Evolutionary conservation across 1,140 invertebrate species (phyloP), one percentile per base, ranked within the genome.

Genomic region (Antheraea mylitta): DNA sequence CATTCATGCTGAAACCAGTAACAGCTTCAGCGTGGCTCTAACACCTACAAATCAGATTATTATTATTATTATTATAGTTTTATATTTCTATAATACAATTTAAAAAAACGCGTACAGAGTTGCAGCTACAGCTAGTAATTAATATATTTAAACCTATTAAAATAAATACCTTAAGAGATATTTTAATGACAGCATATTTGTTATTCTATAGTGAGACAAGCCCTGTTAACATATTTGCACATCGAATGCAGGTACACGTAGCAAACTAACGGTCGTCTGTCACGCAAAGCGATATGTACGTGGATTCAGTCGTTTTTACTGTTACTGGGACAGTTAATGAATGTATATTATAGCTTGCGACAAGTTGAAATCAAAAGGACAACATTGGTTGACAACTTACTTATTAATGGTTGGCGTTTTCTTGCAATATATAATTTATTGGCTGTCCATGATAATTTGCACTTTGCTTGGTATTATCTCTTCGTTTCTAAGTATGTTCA

Each of bases 231-330:
- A 53, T 53, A 53, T 61, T 61, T 61, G 59, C 59, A 61, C 59
- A 61, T 61, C 59, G 30, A 61, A 61, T 61, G 59, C 59, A 61
- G 18, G 59, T 36, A 61, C 59, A 22, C 19, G 8, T 36, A 61
- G 59, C 18, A n/a, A 13, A 22, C 64, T 71, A 74, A 71, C 69
- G 62, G 67, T 37, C 42, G 64, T 64, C 22, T 66, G 60, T 18
- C 73, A 74, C 69, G 73, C 73, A 64, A 74, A 53, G 45, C 59
- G 18, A 19, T 61, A 19, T 61, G 18, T 61, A 22, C 59, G 30
- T 61, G 10, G 18, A 61, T 36, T 61, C 30, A 9, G 6, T 9
- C 19, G 59, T 61, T 61, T 61, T 16, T 53, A 53, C 13, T 53
- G 45, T 53, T n/a, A 53, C 16, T 16, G 16, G 45, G 45, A 53